Conservation (phyloP, 2,888 invertebrate species). For the Cylloceria caligata region DNA sequence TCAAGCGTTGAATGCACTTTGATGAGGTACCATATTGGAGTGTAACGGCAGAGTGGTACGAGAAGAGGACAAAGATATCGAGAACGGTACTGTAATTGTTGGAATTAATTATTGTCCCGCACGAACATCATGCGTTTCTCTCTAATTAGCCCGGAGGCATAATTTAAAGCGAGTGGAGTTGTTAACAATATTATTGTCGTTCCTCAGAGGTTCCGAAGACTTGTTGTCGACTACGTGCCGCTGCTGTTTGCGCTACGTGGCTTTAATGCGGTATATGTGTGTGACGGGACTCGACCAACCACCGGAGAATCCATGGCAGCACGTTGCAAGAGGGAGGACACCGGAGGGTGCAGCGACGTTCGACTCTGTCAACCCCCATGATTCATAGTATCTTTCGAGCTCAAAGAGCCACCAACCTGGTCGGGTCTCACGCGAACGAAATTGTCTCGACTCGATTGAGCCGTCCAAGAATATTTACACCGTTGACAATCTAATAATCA, state of each 20-base stretch:
- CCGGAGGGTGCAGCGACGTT: conserved; percentile 56
- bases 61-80: conserved; percentile 67
- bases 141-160: conserved; percentile 82
- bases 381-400: conserved; percentile 67
- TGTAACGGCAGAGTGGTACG: conserved; percentile 45
- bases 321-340: conserved; percentile 49
- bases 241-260: conserved; percentile 26
- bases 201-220: conserved; percentile 66
- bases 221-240: conserved; percentile 52
- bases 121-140: conserved; percentile 82
- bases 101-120: conserved; percentile 83
- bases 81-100: conserved; percentile 79
- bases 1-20: conserved; percentile 23
- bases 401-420: conserved; percentile 55
- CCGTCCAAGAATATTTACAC: conserved; percentile 8
- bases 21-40: conserved; percentile 37
- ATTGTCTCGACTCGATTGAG: conserved; percentile 45
- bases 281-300: conserved; percentile 61
- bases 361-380: conserved; percentile 69
- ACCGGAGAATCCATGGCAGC: conserved; percentile 56
- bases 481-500: not conserved
- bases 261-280: conserved; percentile 1
- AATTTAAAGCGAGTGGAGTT: conserved; percentile 81
- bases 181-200: conserved; percentile 78
- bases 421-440: conserved; percentile 52